phyloP scores from a whole-genome alignment of 2,888 invertebrate genomes.

The Argynnis bischoffii region DNA sequence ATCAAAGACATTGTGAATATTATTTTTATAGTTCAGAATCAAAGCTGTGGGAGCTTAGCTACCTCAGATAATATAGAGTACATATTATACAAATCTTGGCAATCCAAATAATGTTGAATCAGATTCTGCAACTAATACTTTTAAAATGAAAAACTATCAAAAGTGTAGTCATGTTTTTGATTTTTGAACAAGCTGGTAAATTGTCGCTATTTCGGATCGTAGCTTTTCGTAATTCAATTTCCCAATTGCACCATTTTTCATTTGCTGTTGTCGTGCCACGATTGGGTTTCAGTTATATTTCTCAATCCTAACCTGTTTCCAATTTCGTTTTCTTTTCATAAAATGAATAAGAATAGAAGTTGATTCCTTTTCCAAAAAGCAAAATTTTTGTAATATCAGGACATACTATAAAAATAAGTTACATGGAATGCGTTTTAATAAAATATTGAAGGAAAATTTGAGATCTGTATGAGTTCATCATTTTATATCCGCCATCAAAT shows the following conservation, averaged over 20 bases:
- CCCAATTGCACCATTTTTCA: constrained; percentile 27
- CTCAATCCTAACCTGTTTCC: constrained; percentile 18
- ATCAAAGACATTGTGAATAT: too few relatives aligned
- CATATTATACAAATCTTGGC: not conserved
- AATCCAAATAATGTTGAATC: not conserved
- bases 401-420: too few relatives aligned
- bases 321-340: constrained; percentile 22
- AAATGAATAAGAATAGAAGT: constrained; percentile 13
- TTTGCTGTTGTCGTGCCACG: constrained; percentile 22
- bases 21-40: too few relatives aligned
- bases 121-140: too few relatives aligned
- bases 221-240: constrained; percentile 31
- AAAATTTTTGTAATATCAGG: too few relatives aligned
- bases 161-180: constrained; percentile 1
- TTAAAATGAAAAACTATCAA: not conserved
- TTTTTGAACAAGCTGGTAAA: constrained; percentile 22
- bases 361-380: not conserved
- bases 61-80: too few relatives aligned
- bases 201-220: constrained; percentile 22
- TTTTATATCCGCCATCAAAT: too few relatives aligned
- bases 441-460: too few relatives aligned
- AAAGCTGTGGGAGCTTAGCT: too few relatives aligned
- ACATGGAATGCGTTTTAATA: too few relatives aligned
- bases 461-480: too few relatives aligned
- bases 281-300: constrained; percentile 18